Evolutionary conservation across 2,888 invertebrate species (phyloP).

Genomic region (Harpalus rufipes): DNA sequence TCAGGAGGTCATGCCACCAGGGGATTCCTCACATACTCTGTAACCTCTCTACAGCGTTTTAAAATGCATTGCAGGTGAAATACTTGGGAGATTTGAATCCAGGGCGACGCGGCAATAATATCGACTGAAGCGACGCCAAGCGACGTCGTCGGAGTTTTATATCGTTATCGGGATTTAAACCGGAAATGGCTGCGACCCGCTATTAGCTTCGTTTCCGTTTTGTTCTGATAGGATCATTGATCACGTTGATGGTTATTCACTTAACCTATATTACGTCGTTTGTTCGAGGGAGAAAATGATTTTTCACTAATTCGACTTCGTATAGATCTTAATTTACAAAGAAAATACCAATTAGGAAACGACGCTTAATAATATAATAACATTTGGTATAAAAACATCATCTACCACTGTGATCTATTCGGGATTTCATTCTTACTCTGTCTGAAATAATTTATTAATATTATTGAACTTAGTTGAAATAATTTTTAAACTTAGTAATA

Average conservation of each 20-base stretch:
- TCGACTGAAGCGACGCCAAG: slow-evolving; percentile 15
- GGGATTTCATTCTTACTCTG: no score
- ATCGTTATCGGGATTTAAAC: slow-evolving; percentile 58
- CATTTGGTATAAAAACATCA: no score
- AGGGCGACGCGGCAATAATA: slow-evolving; percentile 48
- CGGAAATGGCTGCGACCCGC: slow-evolving; percentile 56
- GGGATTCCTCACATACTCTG: background rate
- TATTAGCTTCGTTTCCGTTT: slow-evolving; percentile 52
- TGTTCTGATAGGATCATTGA: slow-evolving; percentile 51
- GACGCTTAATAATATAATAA: no score
- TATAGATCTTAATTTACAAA: slow-evolving; percentile 28
- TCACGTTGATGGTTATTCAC: slow-evolving; percentile 56
- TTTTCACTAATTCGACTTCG: slow-evolving; percentile 48
- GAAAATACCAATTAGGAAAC: background rate
- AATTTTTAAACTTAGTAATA: no score
- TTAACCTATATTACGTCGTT: slow-evolving; percentile 57
- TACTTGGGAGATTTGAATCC: slow-evolving; percentile 68
- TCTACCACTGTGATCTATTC: no score
- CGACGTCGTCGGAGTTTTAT: slow-evolving; percentile 51
- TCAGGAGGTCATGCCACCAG: slow-evolving; percentile 30
- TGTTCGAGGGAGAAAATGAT: slow-evolving; percentile 8
- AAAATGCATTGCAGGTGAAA: slow-evolving; percentile 68
- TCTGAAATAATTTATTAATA: no score
- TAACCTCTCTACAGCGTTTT: slow-evolving; percentile 53
- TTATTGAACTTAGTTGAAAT: no score